phyloP scores from a whole-genome alignment of 30 jellyfish, hydroid and myxozoan species.

The Cassiopea andromeda region DNA sequence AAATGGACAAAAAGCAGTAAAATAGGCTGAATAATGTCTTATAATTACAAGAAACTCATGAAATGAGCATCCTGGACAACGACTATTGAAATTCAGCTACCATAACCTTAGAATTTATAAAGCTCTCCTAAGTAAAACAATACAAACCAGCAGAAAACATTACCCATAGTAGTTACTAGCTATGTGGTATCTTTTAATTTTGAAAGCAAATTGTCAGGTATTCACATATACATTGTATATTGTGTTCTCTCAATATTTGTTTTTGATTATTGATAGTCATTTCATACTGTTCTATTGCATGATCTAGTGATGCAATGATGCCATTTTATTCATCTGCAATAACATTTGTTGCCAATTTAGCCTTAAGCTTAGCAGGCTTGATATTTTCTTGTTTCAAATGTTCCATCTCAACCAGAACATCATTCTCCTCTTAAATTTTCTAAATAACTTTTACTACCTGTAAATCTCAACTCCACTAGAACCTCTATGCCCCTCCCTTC shows the following conservation, averaged over 20 bases:
- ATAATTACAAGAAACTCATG: too few relatives aligned
- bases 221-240: neutral
- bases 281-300: constrained; percentile 26
- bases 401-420: constrained; percentile 14
- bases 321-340: constrained; percentile 23
- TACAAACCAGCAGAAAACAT: neutral
- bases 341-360: constrained; percentile 19
- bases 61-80: neutral
- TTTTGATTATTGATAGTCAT: constrained; percentile 4
- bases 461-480: too few relatives aligned
- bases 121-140: constrained; percentile 16
- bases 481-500: too few relatives aligned
- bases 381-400: constrained; percentile 13
- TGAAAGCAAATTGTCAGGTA: constrained; percentile 9
- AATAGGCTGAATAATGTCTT: too few relatives aligned
- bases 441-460: too few relatives aligned
- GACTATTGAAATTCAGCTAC: constrained; percentile 9
- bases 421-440: neutral
- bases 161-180: neutral
- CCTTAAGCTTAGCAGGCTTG: constrained; percentile 1
- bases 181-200: constrained; percentile 8
- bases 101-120: constrained; percentile 7
- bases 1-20: too few relatives aligned
- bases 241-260: neutral
- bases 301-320: constrained; percentile 15